phyloP scores from a whole-genome alignment of 2,888 invertebrate genomes.

The Sphinx pinastri region DNA sequence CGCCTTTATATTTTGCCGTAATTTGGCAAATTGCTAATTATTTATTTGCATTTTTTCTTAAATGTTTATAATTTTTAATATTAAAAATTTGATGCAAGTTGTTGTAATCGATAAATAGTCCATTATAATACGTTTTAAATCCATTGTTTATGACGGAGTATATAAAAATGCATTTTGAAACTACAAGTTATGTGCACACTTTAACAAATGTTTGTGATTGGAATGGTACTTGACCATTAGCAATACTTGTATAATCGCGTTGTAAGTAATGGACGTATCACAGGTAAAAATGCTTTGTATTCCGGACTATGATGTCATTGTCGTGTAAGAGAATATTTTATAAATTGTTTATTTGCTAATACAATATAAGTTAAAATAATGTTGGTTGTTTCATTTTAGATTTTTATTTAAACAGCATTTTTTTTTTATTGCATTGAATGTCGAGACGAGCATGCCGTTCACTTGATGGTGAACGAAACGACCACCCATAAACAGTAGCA shows the following conservation, averaged over 20 bases:
- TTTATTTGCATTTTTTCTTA: slow-evolving; percentile 81
- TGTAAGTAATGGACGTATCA: slow-evolving; percentile 54
- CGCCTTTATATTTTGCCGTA: slow-evolving; percentile 73
- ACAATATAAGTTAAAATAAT: slow-evolving; percentile 85
- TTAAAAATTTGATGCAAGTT: slow-evolving; percentile 64
- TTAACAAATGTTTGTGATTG: not conserved
- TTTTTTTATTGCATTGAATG: no score
- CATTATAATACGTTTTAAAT: slow-evolving; percentile 40
- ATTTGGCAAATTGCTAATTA: slow-evolving; percentile 75
- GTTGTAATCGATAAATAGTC: slow-evolving; percentile 72
- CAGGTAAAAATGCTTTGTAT: slow-evolving; percentile 60
- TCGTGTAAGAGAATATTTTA: slow-evolving; percentile 82
- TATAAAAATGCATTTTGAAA: not conserved
- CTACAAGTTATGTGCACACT: not conserved
- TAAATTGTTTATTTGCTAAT: slow-evolving; percentile 84
- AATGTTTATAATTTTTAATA: slow-evolving; percentile 80
- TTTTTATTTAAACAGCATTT: slow-evolving; percentile 16
- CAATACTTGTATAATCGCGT: slow-evolving; percentile 40
- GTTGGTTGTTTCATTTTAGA: slow-evolving; percentile 52
- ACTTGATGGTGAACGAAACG: no score
- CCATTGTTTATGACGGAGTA: slow-evolving; percentile 10
- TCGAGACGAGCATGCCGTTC: no score
- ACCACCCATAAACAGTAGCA: no score
- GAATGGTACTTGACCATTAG: not conserved
- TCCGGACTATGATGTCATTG: slow-evolving; percentile 71